These are phyloP conservation scores for Macrostomum cliftonense DNA, from an alignment of 2,888 invertebrate species.

Conservation along the genomic window DNA sequence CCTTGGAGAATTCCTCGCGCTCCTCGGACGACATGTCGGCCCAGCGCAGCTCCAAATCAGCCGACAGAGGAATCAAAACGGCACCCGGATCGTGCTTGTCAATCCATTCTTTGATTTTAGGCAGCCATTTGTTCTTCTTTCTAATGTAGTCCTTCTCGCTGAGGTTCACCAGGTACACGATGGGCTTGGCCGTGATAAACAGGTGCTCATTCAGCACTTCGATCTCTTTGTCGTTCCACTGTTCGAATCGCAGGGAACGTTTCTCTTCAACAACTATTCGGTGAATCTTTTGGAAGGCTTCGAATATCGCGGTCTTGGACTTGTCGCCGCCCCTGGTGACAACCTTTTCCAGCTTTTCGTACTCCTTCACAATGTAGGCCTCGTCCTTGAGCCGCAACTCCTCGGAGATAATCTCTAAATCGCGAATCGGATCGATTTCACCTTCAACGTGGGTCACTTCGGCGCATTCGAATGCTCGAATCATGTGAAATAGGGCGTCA, in stretches of 20 bases:
- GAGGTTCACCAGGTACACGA: conserved; percentile 84
- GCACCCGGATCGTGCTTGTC: conserved; percentile 88
- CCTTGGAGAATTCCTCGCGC: not conserved
- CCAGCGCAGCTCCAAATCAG: conserved; percentile 65
- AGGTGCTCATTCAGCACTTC: conserved; percentile 84
- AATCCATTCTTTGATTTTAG: conserved; percentile 94
- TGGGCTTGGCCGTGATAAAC: conserved; percentile 88
- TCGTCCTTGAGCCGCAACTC: conserved; percentile 83
- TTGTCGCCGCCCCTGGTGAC: conserved; percentile 64
- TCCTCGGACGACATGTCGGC: conserved; percentile 53
- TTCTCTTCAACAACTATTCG: conserved; percentile 69
- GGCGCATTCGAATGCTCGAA: conserved; percentile 91
- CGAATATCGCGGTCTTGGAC: conserved; percentile 86
- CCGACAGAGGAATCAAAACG: conserved; percentile 82
- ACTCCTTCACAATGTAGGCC: conserved; percentile 58
- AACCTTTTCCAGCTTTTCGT: conserved; percentile 67
- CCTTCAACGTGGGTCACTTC: conserved; percentile 96
- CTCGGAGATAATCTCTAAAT: conserved; percentile 83
- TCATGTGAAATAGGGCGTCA: conserved; percentile 88
- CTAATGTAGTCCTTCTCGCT: conserved; percentile 92
- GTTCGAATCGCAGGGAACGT: conserved; percentile 58
- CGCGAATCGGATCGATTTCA: conserved; percentile 86
- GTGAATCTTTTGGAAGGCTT: conserved; percentile 31
- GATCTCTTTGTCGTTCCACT: conserved; percentile 40
- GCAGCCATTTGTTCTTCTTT: conserved; percentile 93